These are phyloP conservation scores for Petrolisthes manimaculis DNA, from an alignment of 2,888 invertebrate species.

Conservation along the genomic window DNA sequence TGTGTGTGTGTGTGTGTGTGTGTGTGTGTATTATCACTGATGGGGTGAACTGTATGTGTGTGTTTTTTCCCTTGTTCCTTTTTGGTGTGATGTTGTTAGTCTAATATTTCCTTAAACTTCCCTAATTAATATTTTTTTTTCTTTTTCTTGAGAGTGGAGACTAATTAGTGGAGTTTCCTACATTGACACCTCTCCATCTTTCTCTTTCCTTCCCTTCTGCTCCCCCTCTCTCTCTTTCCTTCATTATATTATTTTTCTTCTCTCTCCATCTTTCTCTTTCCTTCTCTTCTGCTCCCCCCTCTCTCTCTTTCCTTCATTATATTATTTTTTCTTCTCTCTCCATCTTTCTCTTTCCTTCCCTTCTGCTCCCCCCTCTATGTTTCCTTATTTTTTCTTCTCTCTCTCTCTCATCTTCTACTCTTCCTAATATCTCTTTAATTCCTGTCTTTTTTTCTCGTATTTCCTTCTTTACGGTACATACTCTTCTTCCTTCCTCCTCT, in stretches of 20 bases:
- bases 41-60: too few relatives aligned
- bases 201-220: conserved; percentile 6
- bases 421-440: background rate
- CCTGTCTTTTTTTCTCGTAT: too few relatives aligned
- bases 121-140: conserved; percentile 28
- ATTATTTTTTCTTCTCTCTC: background rate
- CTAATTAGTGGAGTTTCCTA: conserved; percentile 5
- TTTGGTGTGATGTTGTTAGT: conserved; percentile 25
- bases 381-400: background rate
- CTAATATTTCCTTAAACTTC: conserved; percentile 29
- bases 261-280: conserved; percentile 19
- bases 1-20: conserved; percentile 22
- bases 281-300: background rate
- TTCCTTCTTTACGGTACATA: too few relatives aligned
- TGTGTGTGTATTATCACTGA: conserved; percentile 24
- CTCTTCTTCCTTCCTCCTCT: background rate
- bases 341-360: background rate
- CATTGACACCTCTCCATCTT: conserved; percentile 14
- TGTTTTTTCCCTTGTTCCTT: conserved; percentile 1
- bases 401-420: conserved; percentile 2
- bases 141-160: background rate
- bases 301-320: background rate
- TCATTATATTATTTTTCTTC: conserved; percentile 16
- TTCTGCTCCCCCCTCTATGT: background rate
- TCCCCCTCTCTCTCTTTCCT: conserved; percentile 19